A percentile compares a stretch with the other conserved stretches of the same genome.
Evolutionary conservation across 2,797 vertebrate genomes (phyloP).

Genomic region (Alosa sapidissima): DNA sequence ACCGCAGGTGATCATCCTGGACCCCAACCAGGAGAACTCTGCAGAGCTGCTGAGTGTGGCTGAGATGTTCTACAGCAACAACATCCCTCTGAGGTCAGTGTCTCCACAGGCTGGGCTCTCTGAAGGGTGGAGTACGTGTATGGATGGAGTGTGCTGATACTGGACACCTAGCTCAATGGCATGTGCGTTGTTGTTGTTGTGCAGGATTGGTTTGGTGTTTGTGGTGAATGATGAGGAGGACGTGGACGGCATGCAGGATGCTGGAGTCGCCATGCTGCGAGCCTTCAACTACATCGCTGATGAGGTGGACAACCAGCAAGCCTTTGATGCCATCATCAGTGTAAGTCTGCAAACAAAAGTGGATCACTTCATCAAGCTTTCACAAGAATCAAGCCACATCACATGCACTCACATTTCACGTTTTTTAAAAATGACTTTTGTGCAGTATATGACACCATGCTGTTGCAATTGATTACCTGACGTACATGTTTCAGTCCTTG

Average conservation of each 20-base stretch:
- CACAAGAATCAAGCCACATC: not conserved
- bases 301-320: conserved; percentile 86
- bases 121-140: not conserved
- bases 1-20: conserved; percentile 88
- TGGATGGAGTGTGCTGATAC: too few relatives aligned
- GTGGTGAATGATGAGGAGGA: conserved; percentile 89
- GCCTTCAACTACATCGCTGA: conserved; percentile 92
- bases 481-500: not conserved
- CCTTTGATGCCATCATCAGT: conserved; percentile 87
- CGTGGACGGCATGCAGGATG: conserved; percentile 88
- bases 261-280: conserved; percentile 89
- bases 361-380: not conserved
- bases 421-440: not conserved
- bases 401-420: not conserved
- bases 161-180: not conserved
- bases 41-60: conserved; percentile 87
- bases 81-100: conserved; percentile 92
- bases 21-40: conserved; percentile 85
- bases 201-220: conserved; percentile 92
- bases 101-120: not conserved
- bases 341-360: conserved; percentile 72
- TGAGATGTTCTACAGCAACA: conserved; percentile 97
- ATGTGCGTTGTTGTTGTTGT: not conserved
- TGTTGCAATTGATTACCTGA: not conserved
- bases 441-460: not conserved